Evolutionary conservation across 2,113 vertebrate genomes (phyloP).

Genomic region (Microcebus murinus): DNA sequence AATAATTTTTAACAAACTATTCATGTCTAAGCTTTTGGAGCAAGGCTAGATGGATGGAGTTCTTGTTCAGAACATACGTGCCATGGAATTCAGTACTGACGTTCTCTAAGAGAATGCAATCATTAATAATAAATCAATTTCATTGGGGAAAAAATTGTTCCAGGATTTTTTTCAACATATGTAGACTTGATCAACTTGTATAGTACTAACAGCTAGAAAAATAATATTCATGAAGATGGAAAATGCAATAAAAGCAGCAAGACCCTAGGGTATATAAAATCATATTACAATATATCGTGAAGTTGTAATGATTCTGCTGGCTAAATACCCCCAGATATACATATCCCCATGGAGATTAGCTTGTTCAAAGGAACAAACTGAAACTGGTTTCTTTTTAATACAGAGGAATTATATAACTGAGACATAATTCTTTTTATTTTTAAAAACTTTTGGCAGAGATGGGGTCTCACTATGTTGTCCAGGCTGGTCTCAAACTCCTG

Average conservation of each 20-base stretch:
- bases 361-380: conserved; percentile 12
- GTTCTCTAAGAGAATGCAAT: background rate
- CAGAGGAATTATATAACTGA: background rate
- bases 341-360: background rate
- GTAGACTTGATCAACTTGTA: background rate
- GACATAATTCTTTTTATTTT: background rate
- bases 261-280: conserved; percentile 23
- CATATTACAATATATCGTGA: background rate
- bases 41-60: background rate
- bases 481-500: no score
- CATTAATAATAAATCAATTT: background rate
- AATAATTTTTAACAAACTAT: background rate
- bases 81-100: background rate
- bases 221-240: conserved; percentile 30
- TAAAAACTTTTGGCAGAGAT: no score
- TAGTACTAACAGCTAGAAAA: conserved; percentile 31
- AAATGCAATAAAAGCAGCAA: background rate
- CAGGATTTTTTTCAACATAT: conserved; percentile 16
- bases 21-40: background rate
- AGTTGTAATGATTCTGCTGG: background rate
- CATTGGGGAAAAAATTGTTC: background rate
- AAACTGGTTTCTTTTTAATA: background rate
- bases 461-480: no score
- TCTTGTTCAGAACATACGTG: background rate
- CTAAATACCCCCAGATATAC: background rate